Base-by-base conservation (phyloP, 2,113 vertebrate species). In the Pelecanus crispus region DNA sequence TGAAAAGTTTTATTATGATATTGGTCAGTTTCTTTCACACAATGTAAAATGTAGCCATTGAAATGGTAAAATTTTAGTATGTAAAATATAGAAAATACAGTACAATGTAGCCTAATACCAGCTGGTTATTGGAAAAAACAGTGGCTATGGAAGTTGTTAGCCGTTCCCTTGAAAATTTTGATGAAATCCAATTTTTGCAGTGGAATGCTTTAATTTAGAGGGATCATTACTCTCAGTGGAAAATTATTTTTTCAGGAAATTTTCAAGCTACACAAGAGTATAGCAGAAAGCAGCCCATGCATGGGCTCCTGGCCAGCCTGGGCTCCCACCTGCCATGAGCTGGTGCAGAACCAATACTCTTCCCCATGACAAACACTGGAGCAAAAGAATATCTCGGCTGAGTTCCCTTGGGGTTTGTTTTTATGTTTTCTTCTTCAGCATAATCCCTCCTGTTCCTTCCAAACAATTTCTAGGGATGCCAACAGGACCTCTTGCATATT, bases 301-400 rank as follows among this genome's bases (percentile, higher is more conserved):
- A 28, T 1, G 1, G 38, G 50, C 62, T 49, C 36, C 42, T 0
- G 0, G n/a, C 18, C 82, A 79, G 78, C 36, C 67, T 77, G 82
- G 29, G 24, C 53, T 84, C 44, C 65, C 40, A 49, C 38, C 49
- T 81, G 29, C 56, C 44, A 2, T 3, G 55, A 15, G 18, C 42
- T 81, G 55, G 1, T 24, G 12, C 80, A 75, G 61, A 81, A 29
- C 19, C 56, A 65, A 3, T 24, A 10, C 25, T 28, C 77, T 36
- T 74, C 47, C 15, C 61, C 8, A 1, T 3, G 56, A n/a, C 20
- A 59, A 65, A 52, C 11, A 29, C 25, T 9, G 18, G 44, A 65
- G 17, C 21, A 38, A 85, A 79, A 56, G 7, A 11, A 11, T 32
- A 47, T 34, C 32, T 52, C 34, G 25, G 36, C 25, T 81, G 29